Conservation (phyloP, 1,140 invertebrate species). For the Caligus rogercresseyi region DNA sequence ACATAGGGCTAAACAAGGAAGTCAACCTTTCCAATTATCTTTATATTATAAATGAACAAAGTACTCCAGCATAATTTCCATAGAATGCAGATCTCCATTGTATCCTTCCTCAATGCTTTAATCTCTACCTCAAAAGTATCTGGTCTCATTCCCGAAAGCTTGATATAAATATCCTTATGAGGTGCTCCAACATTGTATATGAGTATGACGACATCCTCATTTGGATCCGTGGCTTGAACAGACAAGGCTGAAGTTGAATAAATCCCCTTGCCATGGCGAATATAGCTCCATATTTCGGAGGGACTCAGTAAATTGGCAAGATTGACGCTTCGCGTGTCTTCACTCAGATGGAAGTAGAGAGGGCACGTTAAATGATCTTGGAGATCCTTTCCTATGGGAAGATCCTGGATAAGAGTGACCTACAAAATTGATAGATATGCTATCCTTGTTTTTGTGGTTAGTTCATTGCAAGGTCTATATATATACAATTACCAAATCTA, state of each 20-base stretch:
- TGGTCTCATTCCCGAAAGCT: background rate
- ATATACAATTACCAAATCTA: no score
- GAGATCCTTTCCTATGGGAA: background rate
- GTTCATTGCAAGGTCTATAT: no score
- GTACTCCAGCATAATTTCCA: no score
- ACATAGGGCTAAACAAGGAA: no score
- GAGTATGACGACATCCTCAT: background rate
- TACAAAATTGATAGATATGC: no score
- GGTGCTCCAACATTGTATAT: background rate
- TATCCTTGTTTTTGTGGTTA: no score
- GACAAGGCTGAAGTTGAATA: background rate
- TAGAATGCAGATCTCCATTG: no score
- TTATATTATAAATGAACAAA: no score
- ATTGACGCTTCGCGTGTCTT: background rate
- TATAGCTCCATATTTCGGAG: background rate
- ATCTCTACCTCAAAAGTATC: background rate
- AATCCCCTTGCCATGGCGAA: background rate
- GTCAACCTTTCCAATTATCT: no score
- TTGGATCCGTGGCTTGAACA: background rate
- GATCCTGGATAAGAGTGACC: background rate
- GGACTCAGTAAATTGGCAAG: background rate
- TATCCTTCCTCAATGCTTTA: no score
- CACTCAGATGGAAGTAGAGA: background rate
- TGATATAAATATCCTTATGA: background rate
- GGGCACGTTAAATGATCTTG: background rate